phyloP scores from a whole-genome alignment of 2,888 invertebrate genomes.

The Electrophaes corylata region DNA sequence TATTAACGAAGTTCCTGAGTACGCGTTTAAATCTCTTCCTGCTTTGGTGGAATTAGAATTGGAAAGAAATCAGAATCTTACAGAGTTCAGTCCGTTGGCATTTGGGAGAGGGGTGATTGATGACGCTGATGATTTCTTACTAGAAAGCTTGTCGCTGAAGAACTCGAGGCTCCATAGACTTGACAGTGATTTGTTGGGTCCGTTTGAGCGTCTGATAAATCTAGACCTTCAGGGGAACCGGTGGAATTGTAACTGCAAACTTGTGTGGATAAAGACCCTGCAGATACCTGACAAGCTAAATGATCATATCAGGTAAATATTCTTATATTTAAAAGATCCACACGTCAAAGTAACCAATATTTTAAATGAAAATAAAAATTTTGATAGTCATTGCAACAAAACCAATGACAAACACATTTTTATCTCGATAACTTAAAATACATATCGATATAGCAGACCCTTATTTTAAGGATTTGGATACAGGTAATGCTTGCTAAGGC shows the following conservation, averaged over 20 bases:
- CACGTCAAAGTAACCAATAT: no score
- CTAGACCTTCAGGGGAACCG: slow-evolving; percentile 85
- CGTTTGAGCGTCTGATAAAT: slow-evolving; percentile 72
- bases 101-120: slow-evolving; percentile 69
- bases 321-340: neutral
- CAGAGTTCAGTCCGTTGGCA: slow-evolving; percentile 71
- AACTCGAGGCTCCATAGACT: slow-evolving; percentile 73
- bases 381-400: no score
- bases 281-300: slow-evolving; percentile 69
- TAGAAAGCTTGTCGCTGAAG: slow-evolving; percentile 74
- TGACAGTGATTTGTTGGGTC: slow-evolving; percentile 61
- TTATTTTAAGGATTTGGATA: no score
- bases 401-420: no score
- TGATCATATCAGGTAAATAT: slow-evolving; percentile 74
- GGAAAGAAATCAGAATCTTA: slow-evolving; percentile 81
- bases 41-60: slow-evolving; percentile 79
- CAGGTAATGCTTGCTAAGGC: no score
- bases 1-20: slow-evolving; percentile 79
- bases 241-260: slow-evolving; percentile 86
- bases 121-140: slow-evolving; percentile 68
- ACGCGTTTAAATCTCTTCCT: slow-evolving; percentile 82
- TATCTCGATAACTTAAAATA: no score
- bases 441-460: no score
- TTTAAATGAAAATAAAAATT: no score
- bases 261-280: slow-evolving; percentile 77